These are phyloP conservation scores for Lophius piscatorius DNA, from an alignment of 2,113 vertebrate species.

Conservation along the genomic window DNA sequence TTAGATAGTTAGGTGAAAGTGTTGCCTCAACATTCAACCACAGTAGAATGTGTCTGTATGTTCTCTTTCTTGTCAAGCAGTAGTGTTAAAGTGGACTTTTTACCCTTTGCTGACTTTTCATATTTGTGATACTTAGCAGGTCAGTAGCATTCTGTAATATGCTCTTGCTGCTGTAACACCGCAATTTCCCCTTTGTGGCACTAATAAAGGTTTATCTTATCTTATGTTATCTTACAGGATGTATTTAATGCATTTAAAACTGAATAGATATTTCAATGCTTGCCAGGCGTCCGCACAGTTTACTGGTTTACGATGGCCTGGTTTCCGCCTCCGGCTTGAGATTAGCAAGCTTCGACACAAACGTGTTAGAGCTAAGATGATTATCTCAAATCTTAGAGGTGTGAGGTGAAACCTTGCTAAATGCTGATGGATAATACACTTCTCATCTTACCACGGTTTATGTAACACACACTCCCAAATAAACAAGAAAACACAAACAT, in stretches of 20 bases:
- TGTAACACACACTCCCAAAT: slow-evolving; percentile 55
- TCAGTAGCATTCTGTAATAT: no score
- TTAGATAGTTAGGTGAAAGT: slow-evolving; percentile 40
- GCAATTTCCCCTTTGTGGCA: no score
- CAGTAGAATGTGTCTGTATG: slow-evolving; percentile 5
- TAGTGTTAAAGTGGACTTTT: no score
- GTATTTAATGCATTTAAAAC: slow-evolving; percentile 2
- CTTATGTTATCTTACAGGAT: no score
- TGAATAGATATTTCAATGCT: slow-evolving; percentile 6
- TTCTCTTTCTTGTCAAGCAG: no score
- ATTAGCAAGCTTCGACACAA: slow-evolving; percentile 63
- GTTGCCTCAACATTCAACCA: slow-evolving; percentile 34
- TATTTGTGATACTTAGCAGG: no score
- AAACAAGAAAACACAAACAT: slow-evolving; percentile 44
- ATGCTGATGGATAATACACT: slow-evolving; percentile 58
- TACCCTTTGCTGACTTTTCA: slow-evolving; percentile 11
- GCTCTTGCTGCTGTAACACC: no score
- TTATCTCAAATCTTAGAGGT: slow-evolving; percentile 72
- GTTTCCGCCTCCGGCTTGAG: slow-evolving; percentile 54
- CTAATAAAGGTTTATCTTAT: no score
- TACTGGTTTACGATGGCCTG: slow-evolving; percentile 50
- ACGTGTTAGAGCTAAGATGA: slow-evolving; percentile 69
- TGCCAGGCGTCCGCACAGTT: slow-evolving; percentile 26
- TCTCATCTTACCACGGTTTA: slow-evolving; percentile 53
- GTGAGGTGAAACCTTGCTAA: slow-evolving; percentile 63